A percentile compares a stretch with the other conserved stretches of the same genome.
Evolutionary conservation across 2,113 vertebrate genomes (phyloP).

Genomic region (Clarias macrocephalus): DNA sequence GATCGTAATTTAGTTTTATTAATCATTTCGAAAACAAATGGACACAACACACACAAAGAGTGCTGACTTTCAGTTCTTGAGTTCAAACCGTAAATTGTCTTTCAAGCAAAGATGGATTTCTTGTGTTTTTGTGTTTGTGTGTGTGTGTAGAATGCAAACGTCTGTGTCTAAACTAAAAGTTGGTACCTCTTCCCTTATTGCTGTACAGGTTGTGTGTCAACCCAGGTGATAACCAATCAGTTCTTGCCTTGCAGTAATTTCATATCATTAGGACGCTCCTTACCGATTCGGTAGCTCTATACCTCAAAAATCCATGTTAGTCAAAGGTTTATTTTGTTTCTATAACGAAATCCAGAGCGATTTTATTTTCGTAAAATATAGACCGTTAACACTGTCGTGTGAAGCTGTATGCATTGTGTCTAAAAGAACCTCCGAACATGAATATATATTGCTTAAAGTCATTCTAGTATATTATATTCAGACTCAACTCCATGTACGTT

Average conservation of each 20-base stretch:
- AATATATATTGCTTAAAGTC: background rate
- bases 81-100: background rate
- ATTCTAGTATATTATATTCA: background rate
- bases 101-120: conserved; percentile 17
- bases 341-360: conserved; percentile 38
- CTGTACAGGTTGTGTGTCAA: conserved; percentile 59
- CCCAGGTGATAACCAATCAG: conserved; percentile 77
- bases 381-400: conserved; percentile 51
- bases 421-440: background rate
- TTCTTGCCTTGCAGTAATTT: conserved; percentile 78
- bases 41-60: background rate
- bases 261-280: conserved; percentile 67
- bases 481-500: background rate
- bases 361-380: conserved; percentile 50
- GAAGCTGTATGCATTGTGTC: background rate
- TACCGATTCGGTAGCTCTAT: conserved; percentile 50
- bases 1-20: background rate
- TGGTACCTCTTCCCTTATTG: conserved; percentile 67
- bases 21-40: background rate
- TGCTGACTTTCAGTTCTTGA: background rate
- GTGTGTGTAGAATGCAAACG: background rate
- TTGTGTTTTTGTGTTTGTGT: background rate
- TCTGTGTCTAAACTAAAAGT: conserved; percentile 18
- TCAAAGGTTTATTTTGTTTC: conserved; percentile 54
- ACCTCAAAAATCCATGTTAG: conserved; percentile 51